A percentile compares a stretch with the other conserved stretches of the same genome.
phyloP scores from a whole-genome alignment of 2,113 vertebrate genomes.

The Cyanoderma ruficeps region DNA sequence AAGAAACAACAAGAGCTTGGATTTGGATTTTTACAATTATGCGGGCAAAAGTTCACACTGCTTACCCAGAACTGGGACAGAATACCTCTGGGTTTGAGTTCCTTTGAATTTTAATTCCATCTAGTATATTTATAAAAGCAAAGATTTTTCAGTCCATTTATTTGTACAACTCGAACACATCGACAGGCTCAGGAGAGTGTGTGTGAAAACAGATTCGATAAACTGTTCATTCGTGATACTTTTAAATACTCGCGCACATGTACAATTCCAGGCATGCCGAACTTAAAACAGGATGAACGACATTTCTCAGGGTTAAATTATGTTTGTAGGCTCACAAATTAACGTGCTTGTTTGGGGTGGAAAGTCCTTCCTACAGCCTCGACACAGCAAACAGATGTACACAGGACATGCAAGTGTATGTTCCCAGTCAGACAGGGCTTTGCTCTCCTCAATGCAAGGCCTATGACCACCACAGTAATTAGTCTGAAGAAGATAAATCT shows the following conservation, averaged over 20 bases:
- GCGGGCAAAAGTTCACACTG: background rate
- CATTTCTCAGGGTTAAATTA: background rate
- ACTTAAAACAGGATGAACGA: background rate
- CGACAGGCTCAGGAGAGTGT: background rate
- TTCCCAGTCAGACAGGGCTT: background rate
- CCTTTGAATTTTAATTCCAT: background rate
- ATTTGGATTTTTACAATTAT: background rate
- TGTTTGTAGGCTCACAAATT: background rate
- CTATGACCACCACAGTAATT: background rate
- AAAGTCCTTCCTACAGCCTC: background rate
- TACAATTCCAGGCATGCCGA: background rate
- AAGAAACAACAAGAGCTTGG: background rate
- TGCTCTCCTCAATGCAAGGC: background rate
- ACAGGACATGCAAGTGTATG: background rate
- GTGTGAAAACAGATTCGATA: background rate
- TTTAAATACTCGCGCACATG: background rate
- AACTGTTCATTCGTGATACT: background rate
- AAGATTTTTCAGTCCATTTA: background rate
- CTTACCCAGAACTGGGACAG: background rate
- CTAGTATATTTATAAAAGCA: background rate
- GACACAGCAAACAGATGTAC: background rate
- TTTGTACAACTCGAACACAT: background rate
- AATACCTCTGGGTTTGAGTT: background rate
- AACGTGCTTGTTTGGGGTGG: background rate
- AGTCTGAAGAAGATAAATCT: background rate